Conservation (phyloP, 2,888 invertebrate genomes). For the Patella ulyssiponensis region DNA sequence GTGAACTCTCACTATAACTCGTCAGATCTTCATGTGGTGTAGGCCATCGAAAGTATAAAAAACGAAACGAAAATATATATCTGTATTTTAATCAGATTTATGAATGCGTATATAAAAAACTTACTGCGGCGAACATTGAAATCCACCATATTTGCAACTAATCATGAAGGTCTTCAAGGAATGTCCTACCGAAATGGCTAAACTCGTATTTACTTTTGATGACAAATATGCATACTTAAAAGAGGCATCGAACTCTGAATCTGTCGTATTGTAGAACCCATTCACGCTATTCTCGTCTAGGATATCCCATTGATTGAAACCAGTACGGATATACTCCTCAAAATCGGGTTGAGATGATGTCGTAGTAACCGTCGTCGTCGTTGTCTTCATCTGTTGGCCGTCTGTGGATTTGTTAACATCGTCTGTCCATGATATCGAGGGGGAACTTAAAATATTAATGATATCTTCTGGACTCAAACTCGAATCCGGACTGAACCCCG, state of each 20-base stretch:
- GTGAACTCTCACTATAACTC: no score
- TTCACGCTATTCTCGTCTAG: slow-evolving; percentile 37
- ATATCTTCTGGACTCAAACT: not conserved
- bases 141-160: slow-evolving; percentile 52
- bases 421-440: not conserved
- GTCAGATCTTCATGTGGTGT: no score
- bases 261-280: slow-evolving; percentile 30
- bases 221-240: slow-evolving; percentile 48
- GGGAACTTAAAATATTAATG: not conserved
- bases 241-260: slow-evolving; percentile 38
- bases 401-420: not conserved
- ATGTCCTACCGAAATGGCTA: slow-evolving; percentile 47
- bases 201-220: slow-evolving; percentile 24
- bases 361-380: slow-evolving; percentile 23
- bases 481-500: not conserved
- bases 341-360: not conserved
- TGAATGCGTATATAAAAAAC: slow-evolving; percentile 6
- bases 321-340: no score
- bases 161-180: slow-evolving; percentile 51
- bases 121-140: slow-evolving; percentile 57
- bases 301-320: slow-evolving; percentile 55
- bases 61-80: no score
- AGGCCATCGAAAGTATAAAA: no score
- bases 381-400: slow-evolving; percentile 19
- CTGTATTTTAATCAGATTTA: no score